Percentiles rank a stretch among this genome's conserved stretches.
Conservation (phyloP, 2,113 vertebrate genomes). For the Bos indicus region DNA sequence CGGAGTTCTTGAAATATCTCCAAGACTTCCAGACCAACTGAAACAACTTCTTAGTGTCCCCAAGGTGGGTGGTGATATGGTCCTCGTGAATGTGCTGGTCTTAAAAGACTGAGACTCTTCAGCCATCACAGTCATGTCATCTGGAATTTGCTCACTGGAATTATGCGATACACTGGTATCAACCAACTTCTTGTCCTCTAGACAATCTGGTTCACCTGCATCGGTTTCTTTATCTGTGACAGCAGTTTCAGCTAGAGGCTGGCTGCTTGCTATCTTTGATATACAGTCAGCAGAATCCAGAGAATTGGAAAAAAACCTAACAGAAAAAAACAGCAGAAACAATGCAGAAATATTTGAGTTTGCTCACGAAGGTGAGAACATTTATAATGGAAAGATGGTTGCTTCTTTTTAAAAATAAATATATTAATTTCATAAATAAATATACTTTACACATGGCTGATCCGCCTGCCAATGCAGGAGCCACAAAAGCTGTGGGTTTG, state of each 20-base stretch:
- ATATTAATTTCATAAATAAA: neutral
- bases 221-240: neutral
- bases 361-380: neutral
- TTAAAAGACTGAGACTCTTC: conserved; percentile 36
- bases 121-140: neutral
- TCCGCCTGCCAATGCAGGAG: neutral
- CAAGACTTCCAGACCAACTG: conserved; percentile 77
- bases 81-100: conserved; percentile 25
- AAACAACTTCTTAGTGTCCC: conserved; percentile 79
- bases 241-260: conserved; percentile 6
- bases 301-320: conserved; percentile 87
- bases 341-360: neutral
- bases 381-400: neutral
- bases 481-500: neutral
- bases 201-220: neutral
- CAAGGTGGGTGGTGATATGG: conserved; percentile 42
- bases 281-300: neutral
- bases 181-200: neutral
- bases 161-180: neutral
- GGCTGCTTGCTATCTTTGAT: conserved; percentile 40
- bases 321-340: neutral
- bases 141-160: conserved; percentile 10
- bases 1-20: conserved; percentile 30
- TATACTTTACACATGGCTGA: neutral
- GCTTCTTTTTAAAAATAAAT: neutral